Evolutionary conservation across 1,140 invertebrate species (phyloP).

Genomic region (Anoplophora glabripennis): DNA sequence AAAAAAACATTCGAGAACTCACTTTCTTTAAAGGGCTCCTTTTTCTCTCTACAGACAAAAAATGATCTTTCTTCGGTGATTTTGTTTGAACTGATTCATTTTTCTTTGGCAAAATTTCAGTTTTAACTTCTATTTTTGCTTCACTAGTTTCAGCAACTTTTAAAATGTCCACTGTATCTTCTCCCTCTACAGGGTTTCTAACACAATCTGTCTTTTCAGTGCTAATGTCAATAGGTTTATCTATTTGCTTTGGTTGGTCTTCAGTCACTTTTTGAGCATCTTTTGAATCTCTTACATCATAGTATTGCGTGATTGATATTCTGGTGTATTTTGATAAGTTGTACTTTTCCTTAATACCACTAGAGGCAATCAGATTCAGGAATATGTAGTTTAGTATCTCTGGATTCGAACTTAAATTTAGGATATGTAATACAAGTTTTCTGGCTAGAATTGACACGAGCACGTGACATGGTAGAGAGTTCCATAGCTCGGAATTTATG

Average conservation of each 20-base stretch:
- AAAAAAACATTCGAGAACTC: too few relatives aligned
- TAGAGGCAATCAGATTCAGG: constrained; percentile 25
- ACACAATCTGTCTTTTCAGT: constrained; percentile 4
- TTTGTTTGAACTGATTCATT: too few relatives aligned
- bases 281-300: constrained; percentile 44
- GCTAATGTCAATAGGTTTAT: background rate
- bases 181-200: constrained; percentile 4
- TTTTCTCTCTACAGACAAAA: too few relatives aligned
- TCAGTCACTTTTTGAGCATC: constrained; percentile 32
- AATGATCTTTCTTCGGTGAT: too few relatives aligned
- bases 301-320: constrained; percentile 41
- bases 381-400: constrained; percentile 56
- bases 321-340: constrained; percentile 29
- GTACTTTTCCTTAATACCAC: constrained; percentile 25
- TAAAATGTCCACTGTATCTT: background rate
- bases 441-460: constrained; percentile 61
- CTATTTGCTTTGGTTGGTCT: background rate
- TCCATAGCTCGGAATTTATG: constrained; percentile 63
- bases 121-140: too few relatives aligned
- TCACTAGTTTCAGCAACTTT: too few relatives aligned
- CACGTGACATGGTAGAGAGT: constrained; percentile 62
- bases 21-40: too few relatives aligned
- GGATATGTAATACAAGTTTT: constrained; percentile 53
- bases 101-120: too few relatives aligned
- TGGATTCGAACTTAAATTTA: constrained; percentile 52